Evolutionary conservation across 1,140 invertebrate species (phyloP).

Genomic region (Maconellicoccus hirsutus): DNA sequence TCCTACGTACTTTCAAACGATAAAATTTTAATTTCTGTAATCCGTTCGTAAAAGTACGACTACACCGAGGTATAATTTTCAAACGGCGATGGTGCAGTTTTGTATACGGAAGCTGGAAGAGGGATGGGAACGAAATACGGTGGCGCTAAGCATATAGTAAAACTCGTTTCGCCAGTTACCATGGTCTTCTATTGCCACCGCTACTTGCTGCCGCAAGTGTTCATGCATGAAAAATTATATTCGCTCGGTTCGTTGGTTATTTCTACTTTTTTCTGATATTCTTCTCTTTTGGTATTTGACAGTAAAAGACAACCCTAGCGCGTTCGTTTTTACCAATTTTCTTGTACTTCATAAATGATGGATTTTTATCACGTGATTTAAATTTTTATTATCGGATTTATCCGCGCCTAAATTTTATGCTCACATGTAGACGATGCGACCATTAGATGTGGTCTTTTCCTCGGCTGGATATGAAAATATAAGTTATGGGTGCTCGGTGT

Average conservation of each 20-base stretch:
- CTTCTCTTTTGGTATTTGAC: not conserved
- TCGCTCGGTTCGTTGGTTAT: conserved; percentile 2
- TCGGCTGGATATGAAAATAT: no score
- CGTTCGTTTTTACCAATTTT: conserved; percentile 4
- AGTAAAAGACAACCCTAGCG: not conserved
- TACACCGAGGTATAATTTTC: no score
- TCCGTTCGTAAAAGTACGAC: no score
- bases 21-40: no score
- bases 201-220: not conserved
- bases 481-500: no score
- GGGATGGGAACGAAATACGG: not conserved
- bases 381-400: conserved; percentile 14
- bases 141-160: not conserved
- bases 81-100: no score
- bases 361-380: conserved; percentile 20
- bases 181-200: not conserved
- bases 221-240: conserved; percentile 22
- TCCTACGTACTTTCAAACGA: no score
- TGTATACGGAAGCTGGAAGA: not conserved
- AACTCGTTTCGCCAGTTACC: not conserved
- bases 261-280: not conserved
- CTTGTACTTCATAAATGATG: conserved; percentile 19
- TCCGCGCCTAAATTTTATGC: not conserved
- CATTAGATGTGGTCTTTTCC: no score
- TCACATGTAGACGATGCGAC: no score